A percentile compares a stretch with the other conserved stretches of the same genome.
phyloP scores from a whole-genome alignment of 2,888 invertebrate genomes.

The Fabriciana adippe region DNA sequence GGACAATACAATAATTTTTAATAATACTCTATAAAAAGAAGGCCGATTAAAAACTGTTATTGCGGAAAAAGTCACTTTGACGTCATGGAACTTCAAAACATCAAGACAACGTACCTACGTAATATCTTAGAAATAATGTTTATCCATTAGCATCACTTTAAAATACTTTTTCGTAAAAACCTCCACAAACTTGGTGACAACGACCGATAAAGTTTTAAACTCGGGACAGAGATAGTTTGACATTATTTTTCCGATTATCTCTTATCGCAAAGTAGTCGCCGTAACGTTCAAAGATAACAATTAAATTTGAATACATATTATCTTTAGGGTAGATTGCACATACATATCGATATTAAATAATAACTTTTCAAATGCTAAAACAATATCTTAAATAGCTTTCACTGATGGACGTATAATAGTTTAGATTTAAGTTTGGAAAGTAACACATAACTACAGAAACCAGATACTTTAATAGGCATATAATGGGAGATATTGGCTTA shows the following conservation, averaged over 20 bases:
- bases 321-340: conserved; percentile 16
- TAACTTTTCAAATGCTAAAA: conserved; percentile 14
- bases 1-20: conserved; percentile 13
- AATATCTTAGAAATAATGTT: conserved; percentile 4
- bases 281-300: conserved; percentile 53
- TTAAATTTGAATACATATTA: conserved; percentile 47
- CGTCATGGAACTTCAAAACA: background rate
- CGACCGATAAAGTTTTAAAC: conserved; percentile 70
- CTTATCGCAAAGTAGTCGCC: conserved; percentile 53
- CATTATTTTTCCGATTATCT: conserved; percentile 55
- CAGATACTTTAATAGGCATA: conserved; percentile 16
- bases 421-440: conserved; percentile 14
- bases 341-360: conserved; percentile 8
- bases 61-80: background rate
- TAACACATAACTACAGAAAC: conserved; percentile 19
- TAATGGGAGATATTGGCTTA: conserved; percentile 5
- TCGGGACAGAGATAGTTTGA: conserved; percentile 48
- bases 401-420: conserved; percentile 24
- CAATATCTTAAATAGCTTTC: conserved; percentile 31
- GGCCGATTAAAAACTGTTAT: background rate
- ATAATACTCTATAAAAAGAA: background rate
- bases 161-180: conserved; percentile 28
- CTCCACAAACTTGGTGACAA: conserved; percentile 63
- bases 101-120: background rate
- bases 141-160: conserved; percentile 3